Base-by-base conservation (phyloP, 2,797 vertebrate species). In the Peromyscus nudipes region DNA sequence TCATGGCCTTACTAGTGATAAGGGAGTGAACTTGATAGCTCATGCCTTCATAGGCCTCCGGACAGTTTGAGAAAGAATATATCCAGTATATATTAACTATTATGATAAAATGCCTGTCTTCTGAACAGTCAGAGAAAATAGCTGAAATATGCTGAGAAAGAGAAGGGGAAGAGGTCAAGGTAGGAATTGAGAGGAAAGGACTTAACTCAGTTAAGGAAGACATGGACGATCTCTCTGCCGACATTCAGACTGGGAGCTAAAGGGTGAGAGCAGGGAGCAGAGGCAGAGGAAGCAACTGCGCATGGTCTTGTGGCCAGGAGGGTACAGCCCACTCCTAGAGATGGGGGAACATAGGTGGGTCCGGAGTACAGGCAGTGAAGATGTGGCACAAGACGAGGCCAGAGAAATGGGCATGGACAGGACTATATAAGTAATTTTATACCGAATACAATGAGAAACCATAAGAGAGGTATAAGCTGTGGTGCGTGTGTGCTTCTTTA, bases 131-230 rank as follows among this genome's bases (percentile, higher is more conserved):
- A 62, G 57, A 71, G 65, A 60, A 94, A 95, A 94, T 73, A 52
- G 76, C 34, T 83, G 77, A 43, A 80, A 77, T 49, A 29, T 55
- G 34, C 9, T 52, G 11, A 90, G 19, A 90, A 73, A 27, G 27
- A 84, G 83, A 79, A 87, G 80, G 80, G 23, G 34, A 73, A 84
- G 49, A 83, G 7, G 25, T 52, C 91, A 92, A 96, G 80, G 9
- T 1, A 80, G 37, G 82, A 14, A 84, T 65, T 67, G 92, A 64
- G 7, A 82, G 73, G 62, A 11, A 37, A 92, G 19, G 60, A 62
- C 13, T 89, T 92, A 64, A 65, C 87, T 96, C 81, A 60, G 14
- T 27, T 64, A 52, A 29, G 52, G 29, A 90, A 88, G 65, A 92
- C 12, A 19, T 13, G 29, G 40, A 75, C 75, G n/a, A 64, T 4